Percentiles rank a stretch among this genome's conserved stretches.
These are phyloP conservation scores for Eumacrocentrus americanus DNA, from an alignment of 2,888 invertebrate species.

Conservation along the genomic window DNA sequence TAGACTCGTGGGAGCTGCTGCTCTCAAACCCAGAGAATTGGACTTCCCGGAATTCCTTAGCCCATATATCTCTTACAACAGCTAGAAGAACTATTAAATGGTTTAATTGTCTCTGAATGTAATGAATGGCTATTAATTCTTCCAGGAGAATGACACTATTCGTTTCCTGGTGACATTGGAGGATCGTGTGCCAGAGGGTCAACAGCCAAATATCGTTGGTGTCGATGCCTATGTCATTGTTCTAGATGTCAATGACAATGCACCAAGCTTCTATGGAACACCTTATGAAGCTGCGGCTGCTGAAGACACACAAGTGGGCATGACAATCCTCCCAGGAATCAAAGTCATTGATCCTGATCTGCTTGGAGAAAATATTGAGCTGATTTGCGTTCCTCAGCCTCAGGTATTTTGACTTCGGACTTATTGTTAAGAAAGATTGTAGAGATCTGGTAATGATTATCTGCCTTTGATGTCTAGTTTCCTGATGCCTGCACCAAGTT, in stretches of 20 bases:
- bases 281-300: conserved; percentile 81
- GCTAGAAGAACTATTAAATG: too few species aligned
- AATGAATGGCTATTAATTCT: too few species aligned
- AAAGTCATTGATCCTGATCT: conserved; percentile 80
- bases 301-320: conserved; percentile 77
- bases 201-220: conserved; percentile 72
- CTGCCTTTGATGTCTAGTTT: conserved; percentile 62
- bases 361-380: conserved; percentile 80
- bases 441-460: conserved; percentile 12
- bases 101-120: too few species aligned
- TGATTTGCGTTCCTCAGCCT: conserved; percentile 68
- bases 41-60: too few species aligned
- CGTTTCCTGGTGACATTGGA: conserved; percentile 82
- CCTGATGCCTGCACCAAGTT: conserved; percentile 76
- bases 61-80: too few species aligned
- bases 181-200: conserved; percentile 70
- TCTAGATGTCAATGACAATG: conserved; percentile 87
- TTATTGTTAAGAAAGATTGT: conserved; percentile 32
- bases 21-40: too few species aligned
- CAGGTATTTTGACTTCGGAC: conserved; percentile 53
- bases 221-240: conserved; percentile 83
- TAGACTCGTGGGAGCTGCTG: conserved; percentile 5
- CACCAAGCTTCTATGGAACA: conserved; percentile 72
- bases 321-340: conserved; percentile 75
- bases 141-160: conserved; percentile 78